phyloP scores from a whole-genome alignment of 2,113 vertebrate genomes.

The Rousettus leschenaultii region DNA sequence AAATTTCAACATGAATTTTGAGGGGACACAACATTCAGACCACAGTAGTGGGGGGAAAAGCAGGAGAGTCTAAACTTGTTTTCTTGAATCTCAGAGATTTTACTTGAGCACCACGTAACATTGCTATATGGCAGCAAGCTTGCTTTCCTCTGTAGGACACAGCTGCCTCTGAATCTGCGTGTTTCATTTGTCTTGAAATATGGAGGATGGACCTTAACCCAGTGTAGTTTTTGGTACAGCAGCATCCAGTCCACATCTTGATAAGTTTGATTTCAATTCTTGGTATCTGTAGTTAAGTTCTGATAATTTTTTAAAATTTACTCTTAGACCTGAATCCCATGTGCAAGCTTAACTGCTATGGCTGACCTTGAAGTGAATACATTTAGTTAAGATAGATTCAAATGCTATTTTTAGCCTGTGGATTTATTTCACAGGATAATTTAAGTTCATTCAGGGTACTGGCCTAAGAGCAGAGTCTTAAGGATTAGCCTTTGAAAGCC shows the following conservation, averaged over 20 bases:
- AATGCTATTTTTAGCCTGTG: constrained; percentile 50
- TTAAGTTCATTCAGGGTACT: constrained; percentile 30
- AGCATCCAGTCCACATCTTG: neutral
- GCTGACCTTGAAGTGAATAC: constrained; percentile 49
- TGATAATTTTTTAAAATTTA: constrained; percentile 23
- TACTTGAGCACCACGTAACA: fast-evolving
- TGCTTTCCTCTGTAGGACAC: fast-evolving
- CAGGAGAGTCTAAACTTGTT: neutral
- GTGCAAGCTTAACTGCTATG: neutral
- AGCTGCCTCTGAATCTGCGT: neutral
- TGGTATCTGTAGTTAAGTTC: neutral
- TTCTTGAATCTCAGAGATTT: neutral
- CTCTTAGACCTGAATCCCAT: neutral
- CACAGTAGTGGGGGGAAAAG: neutral
- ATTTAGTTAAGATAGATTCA: constrained; percentile 45
- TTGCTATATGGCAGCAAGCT: fast-evolving
- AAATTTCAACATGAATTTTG: neutral
- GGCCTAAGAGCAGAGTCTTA: constrained; percentile 33
- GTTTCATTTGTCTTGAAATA: neutral
- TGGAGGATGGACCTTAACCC: neutral
- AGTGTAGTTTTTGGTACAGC: neutral
- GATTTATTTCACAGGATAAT: constrained; percentile 53
- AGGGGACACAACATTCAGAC: neutral
- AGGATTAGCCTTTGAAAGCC: constrained; percentile 52
- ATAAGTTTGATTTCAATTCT: neutral